Evolutionary conservation across 2,888 invertebrate species (phyloP).

Genomic region (Machimus rusticus): DNA sequence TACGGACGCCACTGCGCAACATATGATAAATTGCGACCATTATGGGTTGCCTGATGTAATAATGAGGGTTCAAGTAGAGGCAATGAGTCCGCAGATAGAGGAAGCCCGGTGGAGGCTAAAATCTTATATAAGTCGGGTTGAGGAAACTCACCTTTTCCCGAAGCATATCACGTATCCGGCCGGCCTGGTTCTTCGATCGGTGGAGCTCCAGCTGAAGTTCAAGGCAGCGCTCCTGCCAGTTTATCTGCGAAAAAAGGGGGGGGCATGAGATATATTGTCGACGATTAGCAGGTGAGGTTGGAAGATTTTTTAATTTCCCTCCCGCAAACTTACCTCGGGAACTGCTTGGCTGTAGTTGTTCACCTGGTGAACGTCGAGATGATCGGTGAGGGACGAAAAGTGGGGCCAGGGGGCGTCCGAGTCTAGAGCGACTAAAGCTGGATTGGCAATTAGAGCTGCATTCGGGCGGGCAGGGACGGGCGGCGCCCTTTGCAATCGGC

Average conservation of each 20-base stretch:
- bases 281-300: constrained; percentile 17
- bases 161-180: constrained; percentile 85
- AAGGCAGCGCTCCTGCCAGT: constrained; percentile 90
- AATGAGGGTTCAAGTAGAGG: constrained; percentile 37
- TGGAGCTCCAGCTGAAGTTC: constrained; percentile 87
- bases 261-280: background rate
- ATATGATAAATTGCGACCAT: constrained; percentile 42
- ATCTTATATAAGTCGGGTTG: background rate
- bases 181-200: constrained; percentile 85
- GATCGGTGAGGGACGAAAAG: constrained; percentile 58
- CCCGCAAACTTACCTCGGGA: constrained; percentile 56
- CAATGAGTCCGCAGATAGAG: constrained; percentile 22
- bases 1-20: constrained; percentile 23
- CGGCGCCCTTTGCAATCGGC: constrained; percentile 64
- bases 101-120: background rate
- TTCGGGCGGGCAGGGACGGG: constrained; percentile 59
- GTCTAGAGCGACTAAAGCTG: constrained; percentile 56
- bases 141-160: constrained; percentile 80
- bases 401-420: constrained; percentile 62
- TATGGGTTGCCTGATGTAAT: constrained; percentile 42
- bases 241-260: constrained; percentile 64
- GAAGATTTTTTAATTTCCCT: background rate
- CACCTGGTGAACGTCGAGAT: constrained; percentile 60
- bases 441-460: constrained; percentile 53
- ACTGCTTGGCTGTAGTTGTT: constrained; percentile 63